Conservation (phyloP, 2,888 invertebrate genomes). For the Notodonta dromedarius region DNA sequence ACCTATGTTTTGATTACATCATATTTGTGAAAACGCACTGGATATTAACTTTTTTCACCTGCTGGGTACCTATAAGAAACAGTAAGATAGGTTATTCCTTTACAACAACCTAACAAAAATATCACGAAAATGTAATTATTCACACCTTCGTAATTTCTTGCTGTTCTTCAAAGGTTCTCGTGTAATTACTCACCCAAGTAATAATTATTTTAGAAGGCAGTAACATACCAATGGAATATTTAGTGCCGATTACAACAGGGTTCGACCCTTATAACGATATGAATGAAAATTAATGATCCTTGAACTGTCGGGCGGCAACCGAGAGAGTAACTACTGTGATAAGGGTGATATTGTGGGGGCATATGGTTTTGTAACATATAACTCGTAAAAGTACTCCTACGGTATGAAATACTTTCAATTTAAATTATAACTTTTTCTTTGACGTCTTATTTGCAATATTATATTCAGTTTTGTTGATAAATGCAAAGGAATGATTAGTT, state of each 20-base stretch:
- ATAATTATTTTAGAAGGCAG: constrained; percentile 24
- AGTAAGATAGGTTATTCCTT: too few relatives aligned
- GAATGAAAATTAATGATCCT: constrained; percentile 51
- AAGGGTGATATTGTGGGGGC: constrained; percentile 19
- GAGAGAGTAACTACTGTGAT: constrained; percentile 27
- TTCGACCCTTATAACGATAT: constrained; percentile 40
- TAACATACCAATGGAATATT: constrained; percentile 36
- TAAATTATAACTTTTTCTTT: too few relatives aligned
- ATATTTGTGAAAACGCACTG: too few relatives aligned
- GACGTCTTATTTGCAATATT: too few relatives aligned
- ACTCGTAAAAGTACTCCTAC: constrained; percentile 7
- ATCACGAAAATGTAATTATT: neutral
- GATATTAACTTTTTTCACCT: too few relatives aligned
- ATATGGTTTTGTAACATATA: constrained; percentile 17
- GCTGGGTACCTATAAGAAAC: too few relatives aligned
- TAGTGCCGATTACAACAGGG: constrained; percentile 33
- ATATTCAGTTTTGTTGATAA: too few relatives aligned
- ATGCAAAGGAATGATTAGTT: too few relatives aligned
- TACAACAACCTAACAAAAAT: too few relatives aligned
- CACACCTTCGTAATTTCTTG: neutral
- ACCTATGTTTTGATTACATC: too few relatives aligned
- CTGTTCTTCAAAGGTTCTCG: neutral
- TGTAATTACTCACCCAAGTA: constrained; percentile 6
- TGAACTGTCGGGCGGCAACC: constrained; percentile 32
- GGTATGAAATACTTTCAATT: too few relatives aligned